These are phyloP conservation scores for Clupea harengus DNA, from an alignment of 2,113 vertebrate species.

Conservation along the genomic window DNA sequence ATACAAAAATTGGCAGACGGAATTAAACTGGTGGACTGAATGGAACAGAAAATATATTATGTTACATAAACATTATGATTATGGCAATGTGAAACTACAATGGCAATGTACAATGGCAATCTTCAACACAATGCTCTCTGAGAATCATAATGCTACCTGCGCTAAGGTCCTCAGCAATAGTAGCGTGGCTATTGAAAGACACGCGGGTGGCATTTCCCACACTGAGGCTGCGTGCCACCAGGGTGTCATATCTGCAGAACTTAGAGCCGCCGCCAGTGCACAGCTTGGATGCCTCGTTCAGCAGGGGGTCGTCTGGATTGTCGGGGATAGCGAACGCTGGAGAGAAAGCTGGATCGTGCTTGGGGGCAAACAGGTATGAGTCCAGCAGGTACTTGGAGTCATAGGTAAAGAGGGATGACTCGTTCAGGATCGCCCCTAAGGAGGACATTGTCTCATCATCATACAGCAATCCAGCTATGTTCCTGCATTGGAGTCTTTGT, in stretches of 20 bases:
- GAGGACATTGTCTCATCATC: conserved; percentile 10
- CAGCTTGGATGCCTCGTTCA: conserved; percentile 40
- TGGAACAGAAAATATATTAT: no score
- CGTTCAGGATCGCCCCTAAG: conserved; percentile 79
- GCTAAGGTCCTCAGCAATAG: conserved; percentile 61
- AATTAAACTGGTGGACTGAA: no score
- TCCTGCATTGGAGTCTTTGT: background rate
- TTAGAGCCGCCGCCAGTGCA: conserved; percentile 71
- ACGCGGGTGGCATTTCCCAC: conserved; percentile 72
- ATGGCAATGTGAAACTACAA: no score
- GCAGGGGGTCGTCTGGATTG: conserved; percentile 63
- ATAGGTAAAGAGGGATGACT: conserved; percentile 86
- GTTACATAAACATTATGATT: no score
- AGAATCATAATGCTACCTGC: conserved; percentile 62
- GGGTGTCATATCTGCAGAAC: conserved; percentile 82
- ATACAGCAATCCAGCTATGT: background rate
- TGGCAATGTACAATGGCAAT: background rate
- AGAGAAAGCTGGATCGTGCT: conserved; percentile 75
- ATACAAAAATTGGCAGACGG: background rate
- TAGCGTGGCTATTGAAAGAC: conserved; percentile 63
- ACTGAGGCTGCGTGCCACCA: conserved; percentile 70
- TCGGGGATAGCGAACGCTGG: conserved; percentile 72
- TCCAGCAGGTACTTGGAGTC: conserved; percentile 75
- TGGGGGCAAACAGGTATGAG: conserved; percentile 66
- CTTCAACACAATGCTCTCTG: background rate